These are phyloP conservation scores for Drosophila quinaria DNA, from an alignment of 2,888 invertebrate species.

Conservation along the genomic window DNA sequence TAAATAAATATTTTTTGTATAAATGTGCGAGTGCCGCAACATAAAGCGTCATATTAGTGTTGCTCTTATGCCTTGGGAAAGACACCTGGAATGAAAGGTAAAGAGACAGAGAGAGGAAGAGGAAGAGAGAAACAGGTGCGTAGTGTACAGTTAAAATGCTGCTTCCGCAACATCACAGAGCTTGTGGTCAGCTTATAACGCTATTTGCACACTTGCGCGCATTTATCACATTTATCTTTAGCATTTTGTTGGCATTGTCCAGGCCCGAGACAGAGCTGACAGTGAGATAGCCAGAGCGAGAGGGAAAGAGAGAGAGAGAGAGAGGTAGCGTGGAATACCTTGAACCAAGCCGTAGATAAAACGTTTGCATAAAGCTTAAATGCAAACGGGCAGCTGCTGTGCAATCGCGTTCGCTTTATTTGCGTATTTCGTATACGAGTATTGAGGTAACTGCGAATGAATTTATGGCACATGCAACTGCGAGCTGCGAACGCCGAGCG, in stretches of 20 bases:
- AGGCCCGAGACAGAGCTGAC: slow-evolving; percentile 14
- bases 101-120: neutral
- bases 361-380: slow-evolving; percentile 64
- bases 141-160: slow-evolving; percentile 26
- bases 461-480: slow-evolving; percentile 52
- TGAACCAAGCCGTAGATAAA: slow-evolving; percentile 64
- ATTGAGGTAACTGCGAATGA: slow-evolving; percentile 50
- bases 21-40: slow-evolving; percentile 22
- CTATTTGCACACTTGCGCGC: slow-evolving; percentile 70
- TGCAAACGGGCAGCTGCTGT: slow-evolving; percentile 76
- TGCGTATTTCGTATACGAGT: slow-evolving; percentile 66
- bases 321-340: slow-evolving; percentile 46
- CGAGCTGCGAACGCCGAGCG: slow-evolving; percentile 1
- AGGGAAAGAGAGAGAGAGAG: neutral
- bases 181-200: slow-evolving; percentile 78
- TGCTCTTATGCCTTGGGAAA: slow-evolving; percentile 25
- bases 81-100: neutral
- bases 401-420: slow-evolving; percentile 63
- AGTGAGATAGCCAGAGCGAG: neutral
- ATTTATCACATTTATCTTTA: slow-evolving; percentile 79
- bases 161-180: slow-evolving; percentile 45
- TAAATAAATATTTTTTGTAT: neutral
- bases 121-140: neutral
- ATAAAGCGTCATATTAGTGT: slow-evolving; percentile 50
- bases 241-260: slow-evolving; percentile 52